Evolutionary conservation across 2,888 invertebrate species (phyloP).

Genomic region (Zelleria hepariella): DNA sequence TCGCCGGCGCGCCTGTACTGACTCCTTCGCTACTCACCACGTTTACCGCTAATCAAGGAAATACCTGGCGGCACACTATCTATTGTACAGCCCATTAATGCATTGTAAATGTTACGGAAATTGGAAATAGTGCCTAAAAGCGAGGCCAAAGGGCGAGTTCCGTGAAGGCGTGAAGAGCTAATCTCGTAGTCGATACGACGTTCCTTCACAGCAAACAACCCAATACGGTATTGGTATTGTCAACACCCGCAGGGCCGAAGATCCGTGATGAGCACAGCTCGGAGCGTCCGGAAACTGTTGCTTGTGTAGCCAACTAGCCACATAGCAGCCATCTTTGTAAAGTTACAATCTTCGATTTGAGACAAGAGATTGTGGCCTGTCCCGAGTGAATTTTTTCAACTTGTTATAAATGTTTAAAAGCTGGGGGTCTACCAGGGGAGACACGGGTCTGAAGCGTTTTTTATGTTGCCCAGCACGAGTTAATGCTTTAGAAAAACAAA

Average conservation of each 20-base stretch:
- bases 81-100: not conserved
- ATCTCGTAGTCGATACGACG: too few relatives aligned
- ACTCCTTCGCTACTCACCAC: not conserved
- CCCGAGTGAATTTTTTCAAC: not conserved
- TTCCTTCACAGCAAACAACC: too few relatives aligned
- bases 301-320: not conserved
- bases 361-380: not conserved
- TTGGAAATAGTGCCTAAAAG: not conserved
- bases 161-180: too few relatives aligned
- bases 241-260: too few relatives aligned
- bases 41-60: not conserved
- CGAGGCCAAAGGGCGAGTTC: too few relatives aligned
- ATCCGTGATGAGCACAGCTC: too few relatives aligned
- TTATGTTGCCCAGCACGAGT: too few relatives aligned
- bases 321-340: not conserved
- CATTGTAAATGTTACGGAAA: not conserved
- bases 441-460: not conserved
- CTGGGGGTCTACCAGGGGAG: not conserved
- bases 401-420: not conserved
- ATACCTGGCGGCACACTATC: not conserved
- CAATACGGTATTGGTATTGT: too few relatives aligned
- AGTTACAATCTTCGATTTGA: not conserved
- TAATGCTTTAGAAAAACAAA: too few relatives aligned
- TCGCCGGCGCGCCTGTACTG: conserved; percentile 7
- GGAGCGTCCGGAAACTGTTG: not conserved